Evolutionary conservation across 2,797 vertebrate species (phyloP).

Genomic region (Lepilemur septentrionalis): DNA sequence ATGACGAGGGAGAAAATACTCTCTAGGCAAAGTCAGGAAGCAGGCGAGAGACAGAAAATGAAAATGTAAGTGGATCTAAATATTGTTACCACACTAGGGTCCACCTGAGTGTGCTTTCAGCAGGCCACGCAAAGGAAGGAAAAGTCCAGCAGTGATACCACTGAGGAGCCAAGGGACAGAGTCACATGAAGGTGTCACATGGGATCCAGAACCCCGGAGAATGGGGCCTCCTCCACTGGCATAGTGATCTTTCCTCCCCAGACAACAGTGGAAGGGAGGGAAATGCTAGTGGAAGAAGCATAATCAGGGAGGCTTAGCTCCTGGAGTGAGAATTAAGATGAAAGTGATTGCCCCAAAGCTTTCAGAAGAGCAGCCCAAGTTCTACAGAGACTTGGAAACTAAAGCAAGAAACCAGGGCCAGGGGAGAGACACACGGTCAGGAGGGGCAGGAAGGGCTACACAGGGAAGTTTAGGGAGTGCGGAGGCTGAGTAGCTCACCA

Average conservation of each 20-base stretch:
- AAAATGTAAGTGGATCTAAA: not conserved
- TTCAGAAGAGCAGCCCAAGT: not conserved
- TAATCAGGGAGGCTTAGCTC: not conserved
- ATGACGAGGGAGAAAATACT: not conserved
- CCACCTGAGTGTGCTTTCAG: not conserved
- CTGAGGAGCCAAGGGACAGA: not conserved
- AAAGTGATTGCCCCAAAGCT: not conserved
- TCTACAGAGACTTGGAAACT: not conserved
- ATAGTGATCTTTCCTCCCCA: not conserved
- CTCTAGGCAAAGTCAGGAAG: not conserved
- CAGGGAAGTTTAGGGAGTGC: not conserved
- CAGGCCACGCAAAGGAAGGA: not conserved
- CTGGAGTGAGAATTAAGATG: not conserved
- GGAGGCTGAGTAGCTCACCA: not conserved
- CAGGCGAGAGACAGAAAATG: not conserved
- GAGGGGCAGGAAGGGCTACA: not conserved
- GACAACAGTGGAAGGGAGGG: not conserved
- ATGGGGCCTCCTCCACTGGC: not conserved
- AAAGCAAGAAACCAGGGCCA: not conserved
- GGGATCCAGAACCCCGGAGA: not conserved
- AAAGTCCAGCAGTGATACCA: not conserved
- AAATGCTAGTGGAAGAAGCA: not conserved
- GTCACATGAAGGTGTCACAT: fast-evolving
- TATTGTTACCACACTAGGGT: fast-evolving
- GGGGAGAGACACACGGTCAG: not conserved